Base-by-base conservation (phyloP, 2,888 invertebrate genomes). In the Apamea epomidion region DNA sequence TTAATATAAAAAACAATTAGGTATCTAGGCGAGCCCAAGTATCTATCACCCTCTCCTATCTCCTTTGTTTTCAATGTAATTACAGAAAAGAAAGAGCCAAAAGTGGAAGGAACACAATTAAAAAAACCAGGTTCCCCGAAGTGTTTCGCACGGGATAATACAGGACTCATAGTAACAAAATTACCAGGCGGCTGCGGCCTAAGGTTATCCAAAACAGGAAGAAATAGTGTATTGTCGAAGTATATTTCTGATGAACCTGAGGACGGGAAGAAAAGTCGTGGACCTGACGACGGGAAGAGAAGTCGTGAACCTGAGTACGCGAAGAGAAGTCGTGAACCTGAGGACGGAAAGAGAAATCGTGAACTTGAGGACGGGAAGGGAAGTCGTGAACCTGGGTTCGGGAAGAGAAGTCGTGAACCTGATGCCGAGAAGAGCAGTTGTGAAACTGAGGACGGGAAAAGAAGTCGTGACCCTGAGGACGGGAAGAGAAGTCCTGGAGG, bases 141-240 rank as follows among this genome's bases (percentile, higher is more conserved):
- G 18, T 12, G 5, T 48, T 45, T 21, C n/a, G n/a, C 45, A n/a
- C 10, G 45, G 21, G 10, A 48, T 12, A 8, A 48, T 18, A 37
- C 10, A 64, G 62, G 45, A 12, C 16, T 32, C 6, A 8, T 21
- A n/a, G 12, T 12, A 32, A 3, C 32, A 48, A 60, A 42, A 77
- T n/a, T 62, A 12, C 42, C 12, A 37, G 84, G 16, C 3, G 48
- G 80, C 8, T 16, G 16, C 3, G 48, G 80, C 8, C 16, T 84
- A 42, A 60, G 10, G 4, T n/a, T 80, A 32, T 6, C 16, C 6
- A 32, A 62, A n/a, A 32, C n/a, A 42, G 58, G 78, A 78, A 81
- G 14, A 62, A 67, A 84, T 25, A 16, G 0, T 3, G 21, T 8
- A 2, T 0, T 60, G 25, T 25, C 16, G 21, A 42, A 42, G 25